Base-by-base conservation (phyloP, 2,113 vertebrate genomes). In the Dasypus novemcinctus region DNA sequence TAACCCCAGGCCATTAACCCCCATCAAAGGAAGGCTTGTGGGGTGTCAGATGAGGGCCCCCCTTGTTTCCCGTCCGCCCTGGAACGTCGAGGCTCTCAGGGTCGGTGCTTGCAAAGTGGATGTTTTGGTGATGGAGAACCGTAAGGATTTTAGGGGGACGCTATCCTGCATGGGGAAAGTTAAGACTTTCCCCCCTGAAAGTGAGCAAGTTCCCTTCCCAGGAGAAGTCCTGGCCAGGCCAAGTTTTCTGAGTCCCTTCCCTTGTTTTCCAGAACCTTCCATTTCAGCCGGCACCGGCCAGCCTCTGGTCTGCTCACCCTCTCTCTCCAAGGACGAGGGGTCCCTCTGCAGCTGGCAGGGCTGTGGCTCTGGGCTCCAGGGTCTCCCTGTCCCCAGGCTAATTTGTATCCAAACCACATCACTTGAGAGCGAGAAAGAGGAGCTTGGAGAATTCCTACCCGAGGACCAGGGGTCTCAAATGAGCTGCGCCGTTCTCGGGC, bases 401-500 rank as follows among this genome's bases (percentile, higher is more conserved):
- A 7, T 36, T 12, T 17, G 7, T 63, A 59, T 31, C 46, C 25
- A 43, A 64, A 31, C 2, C 0, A 1, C 10, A 14, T 74, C 13
- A 20, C 59, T 27, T 59, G 23, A 41, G 46, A 59, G 36, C 49
- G 14, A 82, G 29, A 85, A 78, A 87, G 43, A 2, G 7, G 23
- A 5, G 2, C n/a, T 7, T 11, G 2, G 3, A 9, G 54, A 41
- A 18, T 17, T 31, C 57, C 21, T 12, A 23, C 1, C 0, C n/a
- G 11, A 4, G 31, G 57, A 18, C 14, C 23, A 41, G 61, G 25
- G 76, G 25, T 36, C 12, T 15, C 23, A 15, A 25, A 11, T 5
- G 27, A 14, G 13, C 64, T 18, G 11, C 36, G 52, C 33, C 21
- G 20, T 36, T 31, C 6, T 18, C 7, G 27, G 29, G 59, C 23